Evolutionary conservation across 2,888 invertebrate species (phyloP).

Genomic region (Colostygia pectinataria): DNA sequence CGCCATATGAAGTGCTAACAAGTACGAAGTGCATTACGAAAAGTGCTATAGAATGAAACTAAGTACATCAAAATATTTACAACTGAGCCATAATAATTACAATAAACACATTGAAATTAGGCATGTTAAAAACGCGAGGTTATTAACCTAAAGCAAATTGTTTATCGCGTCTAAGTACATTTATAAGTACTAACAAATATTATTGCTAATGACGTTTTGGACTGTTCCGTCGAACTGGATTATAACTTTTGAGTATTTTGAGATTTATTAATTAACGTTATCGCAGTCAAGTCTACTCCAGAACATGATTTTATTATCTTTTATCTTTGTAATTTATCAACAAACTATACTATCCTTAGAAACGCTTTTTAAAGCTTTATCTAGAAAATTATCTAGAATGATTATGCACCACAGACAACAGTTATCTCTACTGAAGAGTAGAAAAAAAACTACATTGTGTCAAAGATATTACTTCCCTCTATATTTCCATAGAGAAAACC

Average conservation of each 20-base stretch:
- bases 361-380: too few species aligned
- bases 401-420: too few species aligned
- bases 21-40: constrained; percentile 1
- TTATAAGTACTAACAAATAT: constrained; percentile 56
- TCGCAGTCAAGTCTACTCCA: constrained; percentile 19
- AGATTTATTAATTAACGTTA: constrained; percentile 15
- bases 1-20: constrained; percentile 3
- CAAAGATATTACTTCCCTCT: too few species aligned
- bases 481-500: too few species aligned
- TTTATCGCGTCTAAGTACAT: constrained; percentile 50
- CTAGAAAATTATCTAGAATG: too few species aligned
- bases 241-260: constrained; percentile 27
- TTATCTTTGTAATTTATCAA: too few species aligned
- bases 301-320: not conserved
- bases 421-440: too few species aligned
- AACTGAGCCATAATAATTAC: constrained; percentile 46
- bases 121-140: constrained; percentile 10
- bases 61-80: constrained; percentile 30
- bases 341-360: too few species aligned
- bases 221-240: constrained; percentile 34
- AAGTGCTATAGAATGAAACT: constrained; percentile 13
- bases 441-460: too few species aligned
- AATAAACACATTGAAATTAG: constrained; percentile 28
- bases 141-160: constrained; percentile 25
- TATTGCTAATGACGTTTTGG: constrained; percentile 52